A percentile compares a stretch with the other conserved stretches of the same genome.
Evolutionary conservation across 1,140 invertebrate genomes (phyloP).

Genomic region (Asbolus verrucosus): DNA sequence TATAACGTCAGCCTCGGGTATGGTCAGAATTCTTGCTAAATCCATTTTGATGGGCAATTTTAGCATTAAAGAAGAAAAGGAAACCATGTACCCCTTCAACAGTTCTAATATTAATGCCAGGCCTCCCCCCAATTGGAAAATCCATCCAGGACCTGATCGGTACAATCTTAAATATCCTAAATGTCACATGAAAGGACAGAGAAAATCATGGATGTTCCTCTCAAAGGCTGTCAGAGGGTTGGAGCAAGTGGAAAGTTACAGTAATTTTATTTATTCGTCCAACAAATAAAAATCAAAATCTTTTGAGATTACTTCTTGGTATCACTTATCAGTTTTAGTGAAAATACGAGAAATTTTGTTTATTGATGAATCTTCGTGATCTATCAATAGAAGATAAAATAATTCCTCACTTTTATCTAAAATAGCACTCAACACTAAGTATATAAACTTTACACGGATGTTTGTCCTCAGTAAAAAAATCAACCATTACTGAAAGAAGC

Average conservation of each 20-base stretch:
- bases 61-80: constrained; percentile 47
- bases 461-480: too few relatives aligned
- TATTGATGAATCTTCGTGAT: too few relatives aligned
- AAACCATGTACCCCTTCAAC: constrained; percentile 53
- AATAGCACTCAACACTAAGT: too few relatives aligned
- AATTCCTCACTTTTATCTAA: too few relatives aligned
- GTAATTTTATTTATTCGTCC: constrained; percentile 17
- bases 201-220: constrained; percentile 57
- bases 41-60: too few relatives aligned
- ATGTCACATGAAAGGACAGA: constrained; percentile 49
- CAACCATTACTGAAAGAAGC: too few relatives aligned
- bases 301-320: too few relatives aligned
- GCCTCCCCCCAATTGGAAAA: constrained; percentile 53
- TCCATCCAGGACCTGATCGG: constrained; percentile 58
- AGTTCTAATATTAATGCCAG: constrained; percentile 52
- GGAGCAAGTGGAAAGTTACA: constrained; percentile 51
- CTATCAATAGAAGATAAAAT: too few relatives aligned
- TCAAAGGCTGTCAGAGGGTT: constrained; percentile 48
- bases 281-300: too few relatives aligned
- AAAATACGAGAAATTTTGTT: too few relatives aligned
- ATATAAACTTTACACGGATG: too few relatives aligned
- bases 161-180: constrained; percentile 53
- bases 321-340: too few relatives aligned
- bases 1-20: constrained; percentile 49
- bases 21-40: constrained; percentile 7